Base-by-base conservation (phyloP, 2,797 vertebrate genomes). In the Lindbergichthys nudifrons region DNA sequence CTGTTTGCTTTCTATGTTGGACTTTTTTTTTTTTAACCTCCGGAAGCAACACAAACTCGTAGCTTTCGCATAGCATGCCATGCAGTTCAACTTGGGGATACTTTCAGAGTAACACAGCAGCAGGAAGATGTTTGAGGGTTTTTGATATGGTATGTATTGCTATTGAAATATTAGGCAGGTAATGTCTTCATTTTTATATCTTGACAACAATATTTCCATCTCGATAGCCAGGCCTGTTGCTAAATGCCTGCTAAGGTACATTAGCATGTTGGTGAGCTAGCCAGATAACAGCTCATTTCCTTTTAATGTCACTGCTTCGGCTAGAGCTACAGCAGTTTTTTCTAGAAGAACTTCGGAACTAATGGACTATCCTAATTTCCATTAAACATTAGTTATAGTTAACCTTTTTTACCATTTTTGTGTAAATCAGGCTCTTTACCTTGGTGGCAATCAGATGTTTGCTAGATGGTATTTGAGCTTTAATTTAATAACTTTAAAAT, bases 401-500 rank as follows among this genome's bases (percentile, higher is more conserved):
- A 43, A 36, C 53, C 23, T 16, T 21, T 7, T 7, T 57, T 70
- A 36, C 42, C 18, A 46, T 46, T 56, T 64, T 46, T 19, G n/a
- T 58, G n/a, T 21, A 39, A 26, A 12, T 50, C 8, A 2, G 2
- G 32, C 10, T 46, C 32, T 61, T 42, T 16, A 53, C n/a, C 12
- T 58, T 30, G 11, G 10, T 5, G 45, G n/a, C n/a, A 1, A 26
- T 57, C 58, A 53, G 9, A 32, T 66, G 36, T 63, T 70, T 46
- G 19, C 67, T 1, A 2, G 14, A 3, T 56, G 56, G 26, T 47
- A 47, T 51, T 5, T 19, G 5, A 69, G 56, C 57, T 43, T 51
- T 26, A 26, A 26, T 26, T 61, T 23, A 47, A 62, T 74, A 45
- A 2, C 36, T 19, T 23, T 75, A 39, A 63, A 61, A 65, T 21